Conservation (phyloP, 2,888 invertebrate genomes). For the Eucera pruinosa region DNA sequence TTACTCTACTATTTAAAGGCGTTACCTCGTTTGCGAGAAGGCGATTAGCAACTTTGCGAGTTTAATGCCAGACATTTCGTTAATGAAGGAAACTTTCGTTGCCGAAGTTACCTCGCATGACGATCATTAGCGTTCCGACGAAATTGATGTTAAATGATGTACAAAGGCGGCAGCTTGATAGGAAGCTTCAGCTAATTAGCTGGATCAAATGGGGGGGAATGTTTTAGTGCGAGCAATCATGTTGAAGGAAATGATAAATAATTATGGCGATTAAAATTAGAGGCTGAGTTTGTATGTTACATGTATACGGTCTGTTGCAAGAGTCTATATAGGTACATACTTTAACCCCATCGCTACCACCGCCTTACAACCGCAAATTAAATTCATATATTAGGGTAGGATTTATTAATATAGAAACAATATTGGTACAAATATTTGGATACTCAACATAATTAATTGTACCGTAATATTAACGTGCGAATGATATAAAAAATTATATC, state of each 20-base stretch:
- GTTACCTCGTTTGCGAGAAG: background rate
- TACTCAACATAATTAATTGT: no score
- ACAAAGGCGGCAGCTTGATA: background rate
- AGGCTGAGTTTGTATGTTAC: no score
- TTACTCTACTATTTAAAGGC: conserved; percentile 15
- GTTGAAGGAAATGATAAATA: background rate
- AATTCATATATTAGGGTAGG: no score
- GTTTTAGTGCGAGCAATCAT: background rate
- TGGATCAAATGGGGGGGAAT: background rate
- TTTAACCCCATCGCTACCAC: no score
- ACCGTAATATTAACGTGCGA: no score
- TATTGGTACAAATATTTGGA: no score
- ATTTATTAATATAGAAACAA: no score
- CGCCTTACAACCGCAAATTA: no score
- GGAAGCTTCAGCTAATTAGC: background rate
- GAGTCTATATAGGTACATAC: no score
- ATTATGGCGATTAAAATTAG: no score
- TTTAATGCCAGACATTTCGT: conserved; percentile 2
- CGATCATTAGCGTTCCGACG: conserved; percentile 17
- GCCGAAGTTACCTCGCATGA: background rate
- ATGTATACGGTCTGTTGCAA: no score
- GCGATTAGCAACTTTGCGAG: conserved; percentile 20
- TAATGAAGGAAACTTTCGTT: conserved; percentile 13
- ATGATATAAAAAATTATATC: no score
- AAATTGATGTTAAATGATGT: conserved; percentile 25